These are phyloP conservation scores for Mormyrus proboscirostris DNA, from an alignment of 2,797 vertebrate species.

Conservation along the genomic window DNA sequence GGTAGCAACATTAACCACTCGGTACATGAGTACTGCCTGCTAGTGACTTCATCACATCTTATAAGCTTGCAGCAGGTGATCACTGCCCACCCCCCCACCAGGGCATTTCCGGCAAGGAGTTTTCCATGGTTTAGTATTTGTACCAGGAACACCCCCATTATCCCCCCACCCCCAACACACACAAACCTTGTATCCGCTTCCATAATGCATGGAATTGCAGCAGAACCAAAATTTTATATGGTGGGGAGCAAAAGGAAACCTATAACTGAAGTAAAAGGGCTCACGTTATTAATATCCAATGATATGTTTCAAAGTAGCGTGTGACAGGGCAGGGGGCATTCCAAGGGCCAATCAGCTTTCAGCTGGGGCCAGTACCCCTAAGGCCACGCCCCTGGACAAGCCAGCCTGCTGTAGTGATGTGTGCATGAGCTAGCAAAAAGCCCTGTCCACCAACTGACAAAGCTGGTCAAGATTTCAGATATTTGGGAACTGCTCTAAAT, in stretches of 20 bases:
- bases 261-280: not conserved
- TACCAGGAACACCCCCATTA: not conserved
- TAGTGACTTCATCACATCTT: too few species aligned
- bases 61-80: too few species aligned
- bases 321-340: not conserved
- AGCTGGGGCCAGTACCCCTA: not conserved
- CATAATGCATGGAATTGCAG: not conserved
- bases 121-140: constrained; percentile 15
- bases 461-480: not conserved
- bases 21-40: too few species aligned
- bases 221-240: not conserved
- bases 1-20: too few species aligned
- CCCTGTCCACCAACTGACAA: not conserved
- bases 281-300: not conserved
- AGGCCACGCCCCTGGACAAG: not conserved
- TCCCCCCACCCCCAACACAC: not conserved
- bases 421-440: not conserved
- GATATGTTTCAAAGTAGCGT: not conserved
- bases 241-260: not conserved
- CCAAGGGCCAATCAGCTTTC: not conserved
- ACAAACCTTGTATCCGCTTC: not conserved
- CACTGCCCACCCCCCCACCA: too few species aligned
- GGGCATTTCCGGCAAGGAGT: too few species aligned
- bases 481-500: not conserved
- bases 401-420: not conserved